Percentiles rank a stretch among this genome's conserved stretches.
Conservation (phyloP, 2,888 invertebrate genomes). For the Parnassius mnemosyne region DNA sequence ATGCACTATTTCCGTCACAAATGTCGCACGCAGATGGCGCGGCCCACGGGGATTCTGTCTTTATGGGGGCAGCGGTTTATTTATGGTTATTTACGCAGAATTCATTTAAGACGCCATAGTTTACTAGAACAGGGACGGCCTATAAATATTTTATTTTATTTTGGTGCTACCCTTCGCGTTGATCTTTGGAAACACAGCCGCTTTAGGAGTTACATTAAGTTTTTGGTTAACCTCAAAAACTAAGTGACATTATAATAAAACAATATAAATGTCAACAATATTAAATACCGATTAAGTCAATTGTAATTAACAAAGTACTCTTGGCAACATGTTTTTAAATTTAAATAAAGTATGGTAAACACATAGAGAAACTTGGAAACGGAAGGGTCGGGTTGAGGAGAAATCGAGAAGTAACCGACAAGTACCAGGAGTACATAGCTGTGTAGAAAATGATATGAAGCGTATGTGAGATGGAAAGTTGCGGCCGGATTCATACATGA, state of each 20-base stretch:
- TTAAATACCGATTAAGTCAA: no score
- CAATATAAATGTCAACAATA: no score
- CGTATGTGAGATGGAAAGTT: neutral
- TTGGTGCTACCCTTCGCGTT: slow-evolving; percentile 8
- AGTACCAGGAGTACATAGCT: slow-evolving; percentile 12
- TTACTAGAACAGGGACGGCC: neutral
- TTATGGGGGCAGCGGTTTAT: slow-evolving; percentile 27
- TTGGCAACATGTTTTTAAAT: no score
- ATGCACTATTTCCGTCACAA: slow-evolving; percentile 45
- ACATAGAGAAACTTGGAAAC: no score
- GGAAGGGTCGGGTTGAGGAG: no score
- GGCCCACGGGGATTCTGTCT: slow-evolving; percentile 57
- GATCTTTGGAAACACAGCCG: slow-evolving; percentile 1
- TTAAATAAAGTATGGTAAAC: no score
- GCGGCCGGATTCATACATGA: neutral
- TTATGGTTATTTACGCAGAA: slow-evolving; percentile 15
- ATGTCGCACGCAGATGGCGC: slow-evolving; percentile 51
- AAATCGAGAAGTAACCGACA: no score
- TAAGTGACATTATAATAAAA: no score
- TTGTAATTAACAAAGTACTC: no score
- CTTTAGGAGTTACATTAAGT: no score
- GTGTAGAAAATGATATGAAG: neutral
- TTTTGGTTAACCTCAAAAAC: no score
- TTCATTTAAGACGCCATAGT: slow-evolving; percentile 22
- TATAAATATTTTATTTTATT: slow-evolving; percentile 5